Base-by-base conservation (phyloP, 2,113 vertebrate species). In the Pionites leucogaster region DNA sequence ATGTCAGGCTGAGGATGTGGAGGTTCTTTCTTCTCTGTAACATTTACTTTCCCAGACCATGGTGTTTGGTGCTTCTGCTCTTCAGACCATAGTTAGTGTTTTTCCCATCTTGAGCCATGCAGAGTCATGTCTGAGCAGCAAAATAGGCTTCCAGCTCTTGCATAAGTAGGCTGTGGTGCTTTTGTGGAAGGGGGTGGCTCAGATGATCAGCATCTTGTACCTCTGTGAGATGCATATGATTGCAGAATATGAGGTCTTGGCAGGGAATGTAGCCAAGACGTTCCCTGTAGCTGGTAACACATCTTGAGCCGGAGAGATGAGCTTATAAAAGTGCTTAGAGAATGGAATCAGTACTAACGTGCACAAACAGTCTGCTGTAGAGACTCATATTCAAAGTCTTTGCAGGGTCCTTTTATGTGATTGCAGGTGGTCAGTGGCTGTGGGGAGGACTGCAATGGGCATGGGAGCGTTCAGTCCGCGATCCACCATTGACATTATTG, bases 301-400 rank as follows among this genome's bases (percentile, higher is more conserved):
- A 68, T 86, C 75, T 63, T 23, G 4, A 82, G 37, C 52, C 23
- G 20, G 5, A 28, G 24, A 68, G 12, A 49, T 50, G 65, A 13
- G 18, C 18, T 46, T 41, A 12, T 37, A 24, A 27, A 12, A 24
- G 55, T 28, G 22, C 47, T 35, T 59, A 47, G 65, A 75, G 33
- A 2, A 2, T 7, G 4, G 22, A 16, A 82, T 33, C 57, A 29
- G 25, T 8, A 44, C 29, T 18, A 70, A 33, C 0, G 0, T 33
- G 19, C 55, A 78, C 31, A 7, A 91, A 44, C 6, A 42, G 10
- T 41, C 70, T 65, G 31, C 8, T 74, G 29, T 13, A 77, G 27
- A 70, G 27, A 47, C 11, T 68, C 15, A 13, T 9, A 24, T 37
- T 62, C 5, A 1, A 35, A 86, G 42, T 13, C 50, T 41, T 50